These are phyloP conservation scores for Dendropsophus ebraccatus DNA, from an alignment of 2,113 vertebrate genomes.

Conservation along the genomic window DNA sequence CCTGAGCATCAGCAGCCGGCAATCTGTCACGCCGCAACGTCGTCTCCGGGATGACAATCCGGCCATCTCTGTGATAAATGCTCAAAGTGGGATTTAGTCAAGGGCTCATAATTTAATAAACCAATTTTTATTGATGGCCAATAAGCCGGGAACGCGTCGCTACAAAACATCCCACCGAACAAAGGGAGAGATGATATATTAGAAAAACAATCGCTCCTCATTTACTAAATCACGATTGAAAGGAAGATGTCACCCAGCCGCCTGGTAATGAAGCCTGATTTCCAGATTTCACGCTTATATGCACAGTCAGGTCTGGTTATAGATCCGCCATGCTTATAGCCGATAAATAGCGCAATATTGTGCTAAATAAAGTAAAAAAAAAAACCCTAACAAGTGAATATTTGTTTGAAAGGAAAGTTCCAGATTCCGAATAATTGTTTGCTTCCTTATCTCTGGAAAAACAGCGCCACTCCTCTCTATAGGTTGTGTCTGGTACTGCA, in stretches of 20 bases:
- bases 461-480: no score
- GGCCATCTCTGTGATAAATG: constrained; percentile 46
- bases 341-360: neutral
- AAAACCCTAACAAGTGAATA: no score
- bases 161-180: constrained; percentile 15
- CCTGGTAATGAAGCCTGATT: neutral
- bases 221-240: constrained; percentile 41
- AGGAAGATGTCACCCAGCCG: constrained; percentile 14
- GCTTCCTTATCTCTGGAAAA: no score
- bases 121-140: constrained; percentile 43
- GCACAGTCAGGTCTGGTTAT: constrained; percentile 15
- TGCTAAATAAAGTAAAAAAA: no score
- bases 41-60: constrained; percentile 30
- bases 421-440: no score
- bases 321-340: neutral
- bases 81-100: constrained; percentile 46
- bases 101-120: constrained; percentile 50
- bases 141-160: constrained; percentile 25
- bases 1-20: constrained; percentile 31
- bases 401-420: no score
- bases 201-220: constrained; percentile 18
- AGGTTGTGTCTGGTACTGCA: no score
- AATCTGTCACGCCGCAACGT: constrained; percentile 18
- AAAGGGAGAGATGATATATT: constrained; percentile 23
- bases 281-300: constrained; percentile 54